Base-by-base conservation (phyloP, 2,113 vertebrate genomes). In the Rhinolophus sinicus region DNA sequence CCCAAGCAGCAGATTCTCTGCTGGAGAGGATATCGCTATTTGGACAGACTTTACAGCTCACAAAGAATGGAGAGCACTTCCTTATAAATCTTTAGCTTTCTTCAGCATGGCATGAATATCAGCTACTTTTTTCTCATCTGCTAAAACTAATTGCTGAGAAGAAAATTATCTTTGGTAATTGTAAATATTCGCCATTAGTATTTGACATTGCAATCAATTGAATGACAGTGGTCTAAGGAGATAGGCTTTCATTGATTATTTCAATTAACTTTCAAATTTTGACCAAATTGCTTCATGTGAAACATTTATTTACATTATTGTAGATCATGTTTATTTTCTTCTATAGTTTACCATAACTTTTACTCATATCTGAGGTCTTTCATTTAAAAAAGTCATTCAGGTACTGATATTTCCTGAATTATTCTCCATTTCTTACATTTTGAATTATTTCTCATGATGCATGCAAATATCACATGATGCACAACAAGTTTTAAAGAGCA, bases 11-110 rank as follows among this genome's bases (percentile, higher is more conserved):
- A 98, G 96, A 97, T 97, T 97, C 92, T 97, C 54, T 97, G 94
- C 92, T 90, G 95, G 76, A 93, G 92, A 98, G 93, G 90, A 97
- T 98, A 97, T 77, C 97, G 89, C 95, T 98, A 89, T 98, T 98
- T 98, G 97, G 83, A 96, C 94, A 98, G 97, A 98, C 75, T 96
- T 97, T 24, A 90, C 30, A 97, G 62, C 67, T 97, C 56, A 95
- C 56, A 95, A 92, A 98, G 65, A 97, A 84, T 78, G 95, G 77
- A 93, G 75, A 97, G 35, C 24, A 58, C 86, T 95, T 97, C 95
- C 95, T 96, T 97, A 94, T 64, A 97, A 94, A 97, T 97, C 96
- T 92, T 60, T 13, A 88, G 22, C n/a, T 64, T 93, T 97, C 90
- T 97, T 97, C 96, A 95, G 38, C 30, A 73, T 69, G 22, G 15